Percentiles rank a stretch among this genome's conserved stretches.
Conservation (phyloP, 2,113 vertebrate genomes). For the Chaetodon trifascialis region DNA sequence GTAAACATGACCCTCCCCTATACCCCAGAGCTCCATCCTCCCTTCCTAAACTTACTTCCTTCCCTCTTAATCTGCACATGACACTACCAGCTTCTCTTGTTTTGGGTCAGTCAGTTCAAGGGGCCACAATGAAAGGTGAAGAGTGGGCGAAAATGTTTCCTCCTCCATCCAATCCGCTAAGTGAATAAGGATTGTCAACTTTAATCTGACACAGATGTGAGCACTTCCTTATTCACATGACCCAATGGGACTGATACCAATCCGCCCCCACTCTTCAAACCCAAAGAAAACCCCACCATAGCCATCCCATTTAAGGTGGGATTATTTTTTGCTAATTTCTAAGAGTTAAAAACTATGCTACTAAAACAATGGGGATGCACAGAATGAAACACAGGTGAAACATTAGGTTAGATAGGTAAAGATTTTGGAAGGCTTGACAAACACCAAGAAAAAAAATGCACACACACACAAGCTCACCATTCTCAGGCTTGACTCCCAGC, state of each 20-base stretch:
- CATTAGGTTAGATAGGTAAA: too few species aligned
- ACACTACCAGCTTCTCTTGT: slow-evolving; percentile 41
- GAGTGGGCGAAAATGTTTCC: slow-evolving; percentile 12
- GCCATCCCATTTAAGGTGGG: slow-evolving; percentile 1
- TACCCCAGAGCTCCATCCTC: slow-evolving; percentile 58
- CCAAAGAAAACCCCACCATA: neutral
- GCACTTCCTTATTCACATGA: slow-evolving; percentile 79
- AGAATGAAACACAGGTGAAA: neutral
- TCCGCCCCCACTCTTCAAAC: slow-evolving; percentile 32
- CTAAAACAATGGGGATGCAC: neutral
- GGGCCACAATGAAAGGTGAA: slow-evolving; percentile 18
- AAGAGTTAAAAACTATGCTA: neutral
- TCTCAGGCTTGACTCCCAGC: slow-evolving; percentile 86
- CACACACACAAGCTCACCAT: slow-evolving; percentile 74
- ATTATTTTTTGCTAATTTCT: neutral
- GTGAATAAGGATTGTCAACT: slow-evolving; percentile 35
- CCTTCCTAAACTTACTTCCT: slow-evolving; percentile 39
- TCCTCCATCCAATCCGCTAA: slow-evolving; percentile 13
- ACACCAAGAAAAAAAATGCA: too few species aligned
- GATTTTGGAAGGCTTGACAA: neutral
- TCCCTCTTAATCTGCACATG: slow-evolving; percentile 41
- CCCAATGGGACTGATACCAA: slow-evolving; percentile 65
- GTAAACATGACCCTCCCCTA: slow-evolving; percentile 65
- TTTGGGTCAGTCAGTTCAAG: slow-evolving; percentile 58
- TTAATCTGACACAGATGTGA: slow-evolving; percentile 82